Conservation (phyloP, 2,113 vertebrate species). For the Vulpes lagopus region DNA sequence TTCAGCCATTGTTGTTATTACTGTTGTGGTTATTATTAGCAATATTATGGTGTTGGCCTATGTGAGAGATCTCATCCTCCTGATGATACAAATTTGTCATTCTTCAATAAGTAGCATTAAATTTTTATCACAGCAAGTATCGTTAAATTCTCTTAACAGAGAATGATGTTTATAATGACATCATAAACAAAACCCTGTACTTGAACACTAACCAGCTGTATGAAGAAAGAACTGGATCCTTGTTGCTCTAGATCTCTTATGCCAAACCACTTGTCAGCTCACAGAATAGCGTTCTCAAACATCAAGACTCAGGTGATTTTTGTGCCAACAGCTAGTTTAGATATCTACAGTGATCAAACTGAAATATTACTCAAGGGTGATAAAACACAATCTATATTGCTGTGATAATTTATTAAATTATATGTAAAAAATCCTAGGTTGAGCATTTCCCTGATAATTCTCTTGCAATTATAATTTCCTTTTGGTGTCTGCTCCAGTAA, state of each 20-base stretch:
- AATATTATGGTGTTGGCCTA: conserved; percentile 57
- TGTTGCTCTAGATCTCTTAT: neutral
- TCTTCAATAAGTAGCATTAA: conserved; percentile 60
- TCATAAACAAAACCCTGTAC: neutral
- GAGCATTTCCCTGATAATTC: neutral
- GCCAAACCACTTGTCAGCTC: neutral
- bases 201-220: neutral
- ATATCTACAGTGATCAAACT: neutral
- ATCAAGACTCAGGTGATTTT: neutral
- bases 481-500: conserved; percentile 37
- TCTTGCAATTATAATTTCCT: neutral
- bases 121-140: conserved; percentile 43
- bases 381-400: neutral
- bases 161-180: conserved; percentile 62
- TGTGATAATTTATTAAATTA: conserved; percentile 44
- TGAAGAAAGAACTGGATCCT: neutral
- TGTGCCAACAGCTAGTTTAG: neutral
- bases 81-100: conserved; percentile 67
- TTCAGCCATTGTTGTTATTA: conserved; percentile 37
- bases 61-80: neutral
- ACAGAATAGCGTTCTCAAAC: neutral
- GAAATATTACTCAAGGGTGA: neutral
- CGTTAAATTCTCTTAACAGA: conserved; percentile 75
- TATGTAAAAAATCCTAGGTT: neutral
- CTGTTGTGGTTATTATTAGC: neutral